Base-by-base conservation (phyloP, 2,113 vertebrate genomes). In the Bagarius yarrelli region DNA sequence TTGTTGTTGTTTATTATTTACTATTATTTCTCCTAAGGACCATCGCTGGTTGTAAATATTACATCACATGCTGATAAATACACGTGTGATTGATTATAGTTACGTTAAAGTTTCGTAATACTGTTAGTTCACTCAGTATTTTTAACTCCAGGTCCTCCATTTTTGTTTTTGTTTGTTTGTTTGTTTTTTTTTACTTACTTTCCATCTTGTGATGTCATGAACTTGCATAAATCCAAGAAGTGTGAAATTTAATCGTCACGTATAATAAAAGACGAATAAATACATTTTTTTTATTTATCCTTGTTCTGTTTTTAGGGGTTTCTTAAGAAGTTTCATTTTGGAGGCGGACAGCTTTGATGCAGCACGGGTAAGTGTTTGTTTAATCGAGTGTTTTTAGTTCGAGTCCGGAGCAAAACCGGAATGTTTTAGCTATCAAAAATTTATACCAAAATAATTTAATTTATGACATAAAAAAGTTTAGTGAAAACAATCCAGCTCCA, bases 291-390 rank as follows among this genome's bases (percentile, higher is more conserved):
- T 56, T 27, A 11, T 27, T 23, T 73, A 8, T 79, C 80, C 71
- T 56, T 86, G 16, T 83, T 83, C 16, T 83, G 44, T 47, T 63
- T 84, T 88, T 71, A 93, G 91, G 89, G 89, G 91, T 79, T 57
- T 87, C 78, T 82, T 86, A 85, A 86, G 79, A 84, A 85, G 47
- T 83, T 55, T 85, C 80, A 86, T 78, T 85, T 85, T 85, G 88
- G 87, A 89, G 88, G 86, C 87, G 91, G 84, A 89, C 90, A 89
- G 92, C 91, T 93, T 94, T 93, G 90, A 94, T 94, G 93, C 90
- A 92, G 91, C 83, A 87, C 92, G 91, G 92, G 93, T 94, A 91
- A 69, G 76, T 3, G 2, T 19, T 15, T 69, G n/a, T 66, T 63
- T 61, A 11, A 13, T 53, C 3, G 36, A n/a, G n/a, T n/a, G n/a